Conservation (phyloP, 2,888 invertebrate genomes). For the Morpho helenor region DNA sequence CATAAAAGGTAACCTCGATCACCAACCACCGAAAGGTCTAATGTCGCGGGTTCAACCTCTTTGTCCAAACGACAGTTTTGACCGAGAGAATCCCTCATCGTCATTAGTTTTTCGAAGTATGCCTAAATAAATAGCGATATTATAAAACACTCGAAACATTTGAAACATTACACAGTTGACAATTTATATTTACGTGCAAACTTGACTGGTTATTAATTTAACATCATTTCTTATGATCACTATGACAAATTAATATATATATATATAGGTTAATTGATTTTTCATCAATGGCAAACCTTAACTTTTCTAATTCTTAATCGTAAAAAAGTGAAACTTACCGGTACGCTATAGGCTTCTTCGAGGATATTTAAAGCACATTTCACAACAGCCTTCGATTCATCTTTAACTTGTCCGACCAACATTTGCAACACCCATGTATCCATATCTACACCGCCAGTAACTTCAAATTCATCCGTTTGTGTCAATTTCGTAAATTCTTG, state of each 20-base stretch:
- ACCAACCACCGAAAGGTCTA: constrained; percentile 85
- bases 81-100: constrained; percentile 83
- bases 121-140: constrained; percentile 57
- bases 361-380: constrained; percentile 89
- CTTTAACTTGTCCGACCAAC: constrained; percentile 91
- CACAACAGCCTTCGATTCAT: constrained; percentile 88
- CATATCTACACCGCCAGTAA: constrained; percentile 77
- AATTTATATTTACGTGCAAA: too few species aligned
- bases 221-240: too few species aligned
- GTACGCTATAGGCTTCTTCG: constrained; percentile 95
- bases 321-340: constrained; percentile 69
- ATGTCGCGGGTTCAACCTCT: constrained; percentile 83
- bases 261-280: too few species aligned
- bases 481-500: constrained; percentile 49
- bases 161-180: too few species aligned
- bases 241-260: too few species aligned
- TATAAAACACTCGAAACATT: too few species aligned
- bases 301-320: too few species aligned
- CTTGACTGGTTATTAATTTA: too few species aligned
- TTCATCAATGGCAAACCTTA: too few species aligned
- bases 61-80: constrained; percentile 76
- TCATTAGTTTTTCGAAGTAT: constrained; percentile 87
- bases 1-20: constrained; percentile 89
- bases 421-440: constrained; percentile 92
- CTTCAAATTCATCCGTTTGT: constrained; percentile 46